A percentile compares a stretch with the other conserved stretches of the same genome.
Evolutionary conservation across 2,888 invertebrate species (phyloP).

Genomic region (Napeogenes inachia): DNA sequence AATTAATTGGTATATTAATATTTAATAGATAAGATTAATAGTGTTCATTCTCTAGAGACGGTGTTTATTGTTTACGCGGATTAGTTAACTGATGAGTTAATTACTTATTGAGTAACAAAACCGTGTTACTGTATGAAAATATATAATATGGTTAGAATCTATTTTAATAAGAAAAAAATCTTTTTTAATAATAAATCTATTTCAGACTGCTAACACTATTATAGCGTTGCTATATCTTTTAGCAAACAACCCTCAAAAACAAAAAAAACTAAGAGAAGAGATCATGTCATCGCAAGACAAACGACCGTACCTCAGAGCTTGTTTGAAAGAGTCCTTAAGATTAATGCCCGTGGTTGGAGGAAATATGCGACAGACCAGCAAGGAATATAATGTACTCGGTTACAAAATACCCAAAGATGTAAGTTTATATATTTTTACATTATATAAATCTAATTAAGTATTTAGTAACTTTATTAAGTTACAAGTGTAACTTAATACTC

Average conservation of each 20-base stretch:
- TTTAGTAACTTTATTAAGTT: too few species aligned
- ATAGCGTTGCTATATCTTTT: slow-evolving; percentile 78
- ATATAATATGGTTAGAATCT: too few species aligned
- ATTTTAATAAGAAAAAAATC: too few species aligned
- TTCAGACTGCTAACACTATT: slow-evolving; percentile 76
- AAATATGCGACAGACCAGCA: slow-evolving; percentile 70
- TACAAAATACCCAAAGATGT: slow-evolving; percentile 80
- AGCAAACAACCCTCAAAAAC: slow-evolving; percentile 79
- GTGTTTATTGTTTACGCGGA: too few species aligned
- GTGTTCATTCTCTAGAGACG: too few species aligned
- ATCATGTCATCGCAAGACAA: slow-evolving; percentile 47
- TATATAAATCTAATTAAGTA: too few species aligned
- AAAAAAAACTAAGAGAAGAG: slow-evolving; percentile 79
- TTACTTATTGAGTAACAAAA: too few species aligned
- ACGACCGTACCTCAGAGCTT: slow-evolving; percentile 81
- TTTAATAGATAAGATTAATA: too few species aligned
- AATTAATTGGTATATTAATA: too few species aligned
- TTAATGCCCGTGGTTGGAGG: slow-evolving; percentile 78
- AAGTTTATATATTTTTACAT: slow-evolving; percentile 33
- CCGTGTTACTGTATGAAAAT: too few species aligned
- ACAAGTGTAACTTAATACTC: too few species aligned
- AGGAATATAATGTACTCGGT: slow-evolving; percentile 78
- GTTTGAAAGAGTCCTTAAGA: slow-evolving; percentile 83
- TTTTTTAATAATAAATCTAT: slow-evolving; percentile 34
- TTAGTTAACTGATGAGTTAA: too few species aligned